These are phyloP conservation scores for Scopus umbretta DNA, from an alignment of 2,113 vertebrate genomes.

Conservation along the genomic window DNA sequence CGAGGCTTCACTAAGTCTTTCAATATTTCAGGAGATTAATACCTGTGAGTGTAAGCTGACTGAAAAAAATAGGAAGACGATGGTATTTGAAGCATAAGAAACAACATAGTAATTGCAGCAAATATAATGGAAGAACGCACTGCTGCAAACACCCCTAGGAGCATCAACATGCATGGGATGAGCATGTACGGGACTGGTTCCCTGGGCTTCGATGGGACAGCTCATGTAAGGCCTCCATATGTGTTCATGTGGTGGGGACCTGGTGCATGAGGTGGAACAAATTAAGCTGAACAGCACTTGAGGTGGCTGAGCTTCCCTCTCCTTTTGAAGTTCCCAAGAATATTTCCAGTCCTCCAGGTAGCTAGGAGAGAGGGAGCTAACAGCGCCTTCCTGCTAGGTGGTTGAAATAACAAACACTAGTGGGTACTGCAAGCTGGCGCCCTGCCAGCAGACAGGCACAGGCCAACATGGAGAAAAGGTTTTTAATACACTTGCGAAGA, in stretches of 20 bases:
- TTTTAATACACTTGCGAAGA: conserved; percentile 66
- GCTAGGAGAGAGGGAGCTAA: not conserved
- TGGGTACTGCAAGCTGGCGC: conserved; percentile 55
- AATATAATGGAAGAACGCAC: not conserved
- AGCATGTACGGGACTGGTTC: not conserved
- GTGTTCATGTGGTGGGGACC: fast-evolving
- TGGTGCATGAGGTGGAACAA: not conserved
- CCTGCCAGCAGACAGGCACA: conserved; percentile 60
- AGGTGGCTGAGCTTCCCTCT: not conserved
- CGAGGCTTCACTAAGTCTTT: not conserved
- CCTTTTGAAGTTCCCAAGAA: not conserved
- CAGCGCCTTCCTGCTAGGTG: not conserved
- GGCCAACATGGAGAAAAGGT: conserved; percentile 45
- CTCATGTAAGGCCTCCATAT: not conserved
- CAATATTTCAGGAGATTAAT: not conserved
- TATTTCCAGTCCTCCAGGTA: conserved; percentile 14
- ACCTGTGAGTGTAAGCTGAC: not conserved
- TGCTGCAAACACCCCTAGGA: not conserved
- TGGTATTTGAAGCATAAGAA: not conserved
- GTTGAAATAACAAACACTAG: conserved; percentile 53
- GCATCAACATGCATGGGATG: not conserved
- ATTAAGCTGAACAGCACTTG: conserved; percentile 5
- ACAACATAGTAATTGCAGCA: not conserved
- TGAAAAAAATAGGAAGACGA: not conserved
- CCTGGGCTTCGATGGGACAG: fast-evolving